Evolutionary conservation across 2,888 invertebrate genomes (phyloP).

Genomic region (Chrysolina americana): DNA sequence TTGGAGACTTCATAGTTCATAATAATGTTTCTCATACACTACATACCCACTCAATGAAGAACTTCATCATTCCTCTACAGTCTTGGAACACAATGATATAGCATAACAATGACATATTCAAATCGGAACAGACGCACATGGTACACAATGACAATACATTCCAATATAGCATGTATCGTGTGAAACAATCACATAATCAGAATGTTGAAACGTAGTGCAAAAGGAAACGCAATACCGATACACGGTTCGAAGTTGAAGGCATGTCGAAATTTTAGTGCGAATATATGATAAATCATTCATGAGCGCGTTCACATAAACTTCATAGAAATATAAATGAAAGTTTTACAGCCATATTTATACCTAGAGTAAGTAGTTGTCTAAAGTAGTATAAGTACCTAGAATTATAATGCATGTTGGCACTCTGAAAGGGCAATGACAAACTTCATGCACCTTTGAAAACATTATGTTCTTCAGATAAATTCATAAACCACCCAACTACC

Average conservation of each 20-base stretch:
- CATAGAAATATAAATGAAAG: too few relatives aligned
- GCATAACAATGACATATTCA: conserved; percentile 3
- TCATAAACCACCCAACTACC: too few relatives aligned
- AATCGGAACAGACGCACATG: neutral
- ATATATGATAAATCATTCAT: neutral
- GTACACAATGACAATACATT: neutral
- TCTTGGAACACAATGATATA: neutral
- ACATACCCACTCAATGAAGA: neutral
- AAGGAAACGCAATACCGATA: neutral
- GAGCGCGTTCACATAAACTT: too few relatives aligned
- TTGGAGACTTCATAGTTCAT: neutral
- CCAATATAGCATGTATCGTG: neutral
- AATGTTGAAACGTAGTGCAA: neutral
- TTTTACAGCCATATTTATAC: too few relatives aligned
- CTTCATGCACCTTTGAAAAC: too few relatives aligned
- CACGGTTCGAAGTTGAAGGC: neutral
- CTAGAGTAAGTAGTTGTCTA: too few relatives aligned
- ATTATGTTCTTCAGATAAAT: too few relatives aligned
- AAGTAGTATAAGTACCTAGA: too few relatives aligned
- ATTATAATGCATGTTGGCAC: too few relatives aligned
- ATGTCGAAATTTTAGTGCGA: neutral
- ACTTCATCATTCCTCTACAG: neutral
- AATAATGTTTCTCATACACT: neutral
- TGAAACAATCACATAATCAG: conserved; percentile 3
- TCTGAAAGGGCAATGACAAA: too few relatives aligned